Evolutionary conservation across 2,888 invertebrate species (phyloP), one percentile per base, ranked within the genome.

Genomic region (Anorthoa munda): DNA sequence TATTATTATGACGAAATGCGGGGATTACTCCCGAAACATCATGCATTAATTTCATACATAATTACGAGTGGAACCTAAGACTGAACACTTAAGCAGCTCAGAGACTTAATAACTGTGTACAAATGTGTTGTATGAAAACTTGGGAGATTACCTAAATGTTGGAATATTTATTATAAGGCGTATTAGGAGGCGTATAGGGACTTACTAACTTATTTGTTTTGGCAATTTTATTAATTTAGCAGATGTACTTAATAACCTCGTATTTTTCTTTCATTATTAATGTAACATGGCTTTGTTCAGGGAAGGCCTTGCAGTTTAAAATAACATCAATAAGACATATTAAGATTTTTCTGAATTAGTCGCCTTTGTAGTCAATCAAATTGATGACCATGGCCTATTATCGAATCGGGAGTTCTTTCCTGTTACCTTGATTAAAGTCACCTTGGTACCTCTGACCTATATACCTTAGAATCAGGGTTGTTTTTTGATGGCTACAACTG

Each of bases 11-110:
- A 39, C 1, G 39, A 39, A 39, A 39, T 0, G 45, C 9, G 11
- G 5, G 51, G 56, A 71, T 79, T 72, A 74, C 64, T 66, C 56
- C 61, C 26, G 15, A 60, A 71, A 73, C 31, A 78, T 67, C 64
- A 26, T 65, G 64, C 61, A 74, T 86, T 79, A 64, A 76, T 81
- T 75, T 61, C 63, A 65, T 72, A 50, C 67, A 76, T 75, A 70
- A 83, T 83, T 74, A 77, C 60, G 39, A 64, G 74, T 66, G 50
- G 69, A 75, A 75, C 46, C 46, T 68, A 31, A 31, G 39, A 60
- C 48, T 61, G 61, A 48, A 72, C 67, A 74, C 68, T 31, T 79
- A 76, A 75, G 74, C 64, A 64, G 72, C 59, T 79, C 65, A 74
- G 53, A 45, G 31, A 70, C 59, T 66, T 77, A 77, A 70, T 72